Base-by-base conservation (phyloP, 2,113 vertebrate genomes). In the Synodontis membranacea region DNA sequence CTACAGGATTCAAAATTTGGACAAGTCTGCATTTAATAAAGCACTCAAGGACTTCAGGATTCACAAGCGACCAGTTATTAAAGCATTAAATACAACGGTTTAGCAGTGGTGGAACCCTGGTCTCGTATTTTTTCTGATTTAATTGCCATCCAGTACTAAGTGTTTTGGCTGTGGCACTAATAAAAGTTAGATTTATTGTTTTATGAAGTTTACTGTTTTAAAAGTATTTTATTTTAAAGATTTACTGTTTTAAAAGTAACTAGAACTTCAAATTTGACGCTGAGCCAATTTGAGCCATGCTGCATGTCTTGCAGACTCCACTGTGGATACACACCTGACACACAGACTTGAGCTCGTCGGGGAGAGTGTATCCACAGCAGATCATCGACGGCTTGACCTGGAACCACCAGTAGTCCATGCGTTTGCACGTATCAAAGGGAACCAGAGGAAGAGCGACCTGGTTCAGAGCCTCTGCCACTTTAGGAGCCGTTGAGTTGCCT, bases 341-440 rank as follows among this genome's bases (percentile, higher is more conserved):
- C 81, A 95, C 94, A 66, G 94, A 93, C 90, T 95, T 92, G 87
- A 95, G 93, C 88, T 95, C 93, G 78, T 96, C 95, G 25, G 94
- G 95, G 37, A 91, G 89, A 2, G 89, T 94, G 84, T 94, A 95
- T 74, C 95, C 94, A 42, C 93, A 94, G 86, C 95, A 96, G 91
- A 96, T 94, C 95, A 96, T 95, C n/a, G 94, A 94, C 12, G 90
- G 75, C 90, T 95, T 96, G 79, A 96, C 93, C 89, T 96, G 94
- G 89, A 96, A 95, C 95, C 95, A 96, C 94, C 95, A 96, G 88
- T 95, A 94, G 85, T 95, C 94, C 91, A 93, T 93, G 86, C 91
- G 91, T 82, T 94, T 95, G 89, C 94, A 96, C 34, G 92, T 94
- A 42, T 94, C 89, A 79, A 87, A 95, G 0, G 94, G 89, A 42